Conservation (phyloP, 2,797 vertebrate genomes). For the Buphagus erythrorhynchus region DNA sequence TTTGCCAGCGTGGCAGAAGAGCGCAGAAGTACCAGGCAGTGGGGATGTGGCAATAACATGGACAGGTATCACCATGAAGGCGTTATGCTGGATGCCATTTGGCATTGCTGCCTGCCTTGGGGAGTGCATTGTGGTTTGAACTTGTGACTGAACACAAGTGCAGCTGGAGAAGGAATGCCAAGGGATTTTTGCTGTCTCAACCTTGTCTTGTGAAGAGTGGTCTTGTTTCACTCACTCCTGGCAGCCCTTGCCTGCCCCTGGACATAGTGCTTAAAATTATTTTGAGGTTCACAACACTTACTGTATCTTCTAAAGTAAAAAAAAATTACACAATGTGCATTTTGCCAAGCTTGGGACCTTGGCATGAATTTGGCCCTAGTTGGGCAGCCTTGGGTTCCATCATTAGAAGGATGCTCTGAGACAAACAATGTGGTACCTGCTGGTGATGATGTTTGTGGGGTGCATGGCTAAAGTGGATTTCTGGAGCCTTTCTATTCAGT, state of each 20-base stretch:
- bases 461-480: neutral
- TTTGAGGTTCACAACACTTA: neutral
- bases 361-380: neutral
- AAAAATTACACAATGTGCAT: fast-evolving
- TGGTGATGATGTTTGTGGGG: neutral
- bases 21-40: neutral
- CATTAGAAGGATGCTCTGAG: neutral
- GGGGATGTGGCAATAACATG: neutral
- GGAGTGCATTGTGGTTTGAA: neutral
- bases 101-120: neutral
- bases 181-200: neutral
- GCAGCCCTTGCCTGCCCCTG: neutral
- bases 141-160: neutral
- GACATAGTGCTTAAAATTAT: neutral
- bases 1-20: neutral
- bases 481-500: neutral
- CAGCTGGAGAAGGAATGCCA: neutral
- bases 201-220: neutral
- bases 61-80: neutral
- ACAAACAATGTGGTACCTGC: neutral
- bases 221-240: neutral
- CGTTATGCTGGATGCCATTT: neutral
- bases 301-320: neutral
- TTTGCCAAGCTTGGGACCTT: neutral
- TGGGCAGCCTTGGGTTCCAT: neutral